Evolutionary conservation across 2,888 invertebrate genomes (phyloP).

Genomic region (Megastigmus dorsalis): DNA sequence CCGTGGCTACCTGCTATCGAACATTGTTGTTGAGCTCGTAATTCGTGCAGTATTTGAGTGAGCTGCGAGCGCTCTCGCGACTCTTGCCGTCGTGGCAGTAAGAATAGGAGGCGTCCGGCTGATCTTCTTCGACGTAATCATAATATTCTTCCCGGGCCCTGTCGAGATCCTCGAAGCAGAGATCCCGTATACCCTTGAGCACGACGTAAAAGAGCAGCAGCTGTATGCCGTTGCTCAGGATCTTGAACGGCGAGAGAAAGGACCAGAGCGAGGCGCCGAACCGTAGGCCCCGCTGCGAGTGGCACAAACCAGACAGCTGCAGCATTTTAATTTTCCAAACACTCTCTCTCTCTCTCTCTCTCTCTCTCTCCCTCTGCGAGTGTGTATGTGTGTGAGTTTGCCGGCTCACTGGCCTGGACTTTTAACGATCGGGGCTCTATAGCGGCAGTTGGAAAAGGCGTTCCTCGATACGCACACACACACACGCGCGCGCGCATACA

Average conservation of each 20-base stretch:
- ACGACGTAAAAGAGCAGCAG: constrained; percentile 59
- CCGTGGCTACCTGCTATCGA: background rate
- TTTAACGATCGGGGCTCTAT: no score
- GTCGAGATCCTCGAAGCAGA: constrained; percentile 61
- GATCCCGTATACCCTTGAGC: constrained; percentile 59
- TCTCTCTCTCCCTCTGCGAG: no score
- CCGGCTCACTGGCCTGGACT: no score
- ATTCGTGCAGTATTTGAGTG: constrained; percentile 31
- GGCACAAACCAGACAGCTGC: constrained; percentile 17
- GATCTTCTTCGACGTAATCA: constrained; percentile 29
- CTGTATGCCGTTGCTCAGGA: constrained; percentile 57
- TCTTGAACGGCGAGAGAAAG: constrained; percentile 56
- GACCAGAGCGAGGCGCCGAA: constrained; percentile 44
- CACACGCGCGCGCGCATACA: no score
- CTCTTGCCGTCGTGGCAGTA: background rate
- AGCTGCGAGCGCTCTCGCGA: constrained; percentile 11
- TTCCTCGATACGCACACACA: no score
- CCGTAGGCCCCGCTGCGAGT: no score
- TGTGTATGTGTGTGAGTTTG: no score
- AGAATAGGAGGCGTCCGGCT: constrained; percentile 5
- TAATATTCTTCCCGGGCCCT: constrained; percentile 11
- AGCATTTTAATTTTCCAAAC: constrained; percentile 1
- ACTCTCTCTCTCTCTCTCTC: background rate
- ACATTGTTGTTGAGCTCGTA: constrained; percentile 3
- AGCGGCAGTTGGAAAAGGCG: no score